Conservation (phyloP, 1,140 invertebrate genomes). For the Sipha flava region DNA sequence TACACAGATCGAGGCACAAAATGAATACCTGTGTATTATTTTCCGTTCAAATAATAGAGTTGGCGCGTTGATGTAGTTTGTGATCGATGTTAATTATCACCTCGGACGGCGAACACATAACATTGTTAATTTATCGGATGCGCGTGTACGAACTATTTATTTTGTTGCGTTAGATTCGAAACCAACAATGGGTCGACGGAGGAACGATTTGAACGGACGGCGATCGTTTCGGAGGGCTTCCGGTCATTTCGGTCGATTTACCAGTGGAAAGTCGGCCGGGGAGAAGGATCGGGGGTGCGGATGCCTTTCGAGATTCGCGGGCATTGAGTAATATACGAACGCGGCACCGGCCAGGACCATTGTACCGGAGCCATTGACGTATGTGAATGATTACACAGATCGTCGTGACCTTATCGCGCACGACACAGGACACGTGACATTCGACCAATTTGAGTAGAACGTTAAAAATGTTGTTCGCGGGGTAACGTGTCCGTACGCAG, state of each 20-base stretch:
- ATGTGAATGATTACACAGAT: conserved; percentile 14
- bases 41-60: too few species aligned
- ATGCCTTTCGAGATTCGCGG: background rate
- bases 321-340: background rate
- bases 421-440: background rate
- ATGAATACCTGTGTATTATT: too few species aligned
- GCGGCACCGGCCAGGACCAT: background rate
- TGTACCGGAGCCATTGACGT: background rate
- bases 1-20: too few species aligned
- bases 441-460: background rate
- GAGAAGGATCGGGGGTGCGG: background rate
- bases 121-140: too few species aligned
- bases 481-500: too few species aligned
- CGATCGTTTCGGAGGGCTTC: background rate
- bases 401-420: background rate
- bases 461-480: too few species aligned
- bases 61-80: too few species aligned
- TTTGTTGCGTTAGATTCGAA: background rate
- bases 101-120: too few species aligned
- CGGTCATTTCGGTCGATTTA: conserved; percentile 10
- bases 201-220: background rate
- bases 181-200: background rate
- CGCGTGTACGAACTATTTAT: too few species aligned
- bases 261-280: background rate
- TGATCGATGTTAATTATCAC: too few species aligned